Percentiles rank a stretch among this genome's conserved stretches.
These are phyloP conservation scores for Buathra laborator DNA, from an alignment of 2,888 invertebrate species.

Conservation along the genomic window DNA sequence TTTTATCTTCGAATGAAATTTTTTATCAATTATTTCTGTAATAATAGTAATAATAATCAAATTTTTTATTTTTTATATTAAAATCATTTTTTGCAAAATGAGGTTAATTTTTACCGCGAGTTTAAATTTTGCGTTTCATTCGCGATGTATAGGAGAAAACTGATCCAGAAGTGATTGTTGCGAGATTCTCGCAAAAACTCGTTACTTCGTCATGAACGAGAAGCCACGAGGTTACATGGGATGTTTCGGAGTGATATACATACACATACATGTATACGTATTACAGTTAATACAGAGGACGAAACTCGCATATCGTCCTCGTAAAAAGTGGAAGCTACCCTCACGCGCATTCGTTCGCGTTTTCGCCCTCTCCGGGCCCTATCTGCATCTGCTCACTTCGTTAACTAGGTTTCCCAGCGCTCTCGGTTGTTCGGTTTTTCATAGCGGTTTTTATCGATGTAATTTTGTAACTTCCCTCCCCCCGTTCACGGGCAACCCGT, in stretches of 20 bases:
- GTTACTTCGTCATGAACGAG: slow-evolving; percentile 29
- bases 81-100: too few relatives aligned
- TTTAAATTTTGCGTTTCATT: background rate
- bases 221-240: background rate
- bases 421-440: slow-evolving; percentile 71
- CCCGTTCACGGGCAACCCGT: slow-evolving; percentile 66
- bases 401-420: slow-evolving; percentile 30
- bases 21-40: too few relatives aligned
- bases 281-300: slow-evolving; percentile 57
- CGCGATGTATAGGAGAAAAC: background rate
- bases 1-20: too few relatives aligned
- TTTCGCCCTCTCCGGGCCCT: slow-evolving; percentile 61
- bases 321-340: slow-evolving; percentile 55
- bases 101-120: background rate
- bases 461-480: slow-evolving; percentile 74
- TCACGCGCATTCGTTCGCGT: slow-evolving; percentile 44
- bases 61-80: background rate
- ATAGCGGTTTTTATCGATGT: slow-evolving; percentile 78
- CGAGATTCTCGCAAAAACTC: background rate
- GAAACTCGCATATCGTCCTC: slow-evolving; percentile 53
- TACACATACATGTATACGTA: background rate
- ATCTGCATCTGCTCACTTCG: slow-evolving; percentile 42
- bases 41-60: too few relatives aligned
- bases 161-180: background rate
- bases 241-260: background rate